A percentile compares a stretch with the other conserved stretches of the same genome.
These are phyloP conservation scores for Trypoxylon attenuatum DNA, from an alignment of 2,888 invertebrate species.

Conservation along the genomic window DNA sequence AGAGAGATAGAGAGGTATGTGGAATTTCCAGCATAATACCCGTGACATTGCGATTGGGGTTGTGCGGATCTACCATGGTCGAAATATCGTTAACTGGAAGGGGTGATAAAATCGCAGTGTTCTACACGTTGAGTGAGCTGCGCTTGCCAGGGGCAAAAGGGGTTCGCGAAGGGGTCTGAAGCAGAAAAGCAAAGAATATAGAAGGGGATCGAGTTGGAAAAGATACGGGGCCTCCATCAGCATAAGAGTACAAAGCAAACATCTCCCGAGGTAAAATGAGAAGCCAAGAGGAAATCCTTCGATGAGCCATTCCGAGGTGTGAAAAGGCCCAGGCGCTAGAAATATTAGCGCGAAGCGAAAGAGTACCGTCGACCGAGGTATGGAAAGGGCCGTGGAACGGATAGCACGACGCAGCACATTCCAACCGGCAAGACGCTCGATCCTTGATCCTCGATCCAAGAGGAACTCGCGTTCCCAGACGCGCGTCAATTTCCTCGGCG, in stretches of 20 bases:
- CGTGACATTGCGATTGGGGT: slow-evolving; percentile 54
- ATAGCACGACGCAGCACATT: slow-evolving; percentile 45
- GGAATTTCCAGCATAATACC: slow-evolving; percentile 34
- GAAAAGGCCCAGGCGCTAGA: neutral
- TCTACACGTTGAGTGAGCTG: slow-evolving; percentile 63
- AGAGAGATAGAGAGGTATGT: neutral
- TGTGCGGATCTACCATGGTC: slow-evolving; percentile 43
- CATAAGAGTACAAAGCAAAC: too few relatives aligned
- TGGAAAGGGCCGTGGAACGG: slow-evolving; percentile 15
- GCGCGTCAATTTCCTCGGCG: neutral
- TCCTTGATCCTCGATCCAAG: too few relatives aligned
- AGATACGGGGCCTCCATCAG: too few relatives aligned
- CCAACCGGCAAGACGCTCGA: slow-evolving; percentile 26
- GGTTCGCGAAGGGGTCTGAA: too few relatives aligned
- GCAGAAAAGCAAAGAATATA: too few relatives aligned
- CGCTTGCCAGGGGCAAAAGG: slow-evolving; percentile 20
- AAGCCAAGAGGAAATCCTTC: too few relatives aligned
- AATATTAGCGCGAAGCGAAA: neutral
- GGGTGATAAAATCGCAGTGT: slow-evolving; percentile 65
- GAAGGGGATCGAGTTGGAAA: too few relatives aligned
- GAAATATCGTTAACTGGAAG: slow-evolving; percentile 69
- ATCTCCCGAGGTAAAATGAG: too few relatives aligned
- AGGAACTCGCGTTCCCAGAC: neutral
- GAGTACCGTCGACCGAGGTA: too few relatives aligned
- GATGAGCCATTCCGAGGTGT: neutral